These are phyloP conservation scores for Amphiprion ocellaris DNA, from an alignment of 2,113 vertebrate genomes.

Conservation along the genomic window DNA sequence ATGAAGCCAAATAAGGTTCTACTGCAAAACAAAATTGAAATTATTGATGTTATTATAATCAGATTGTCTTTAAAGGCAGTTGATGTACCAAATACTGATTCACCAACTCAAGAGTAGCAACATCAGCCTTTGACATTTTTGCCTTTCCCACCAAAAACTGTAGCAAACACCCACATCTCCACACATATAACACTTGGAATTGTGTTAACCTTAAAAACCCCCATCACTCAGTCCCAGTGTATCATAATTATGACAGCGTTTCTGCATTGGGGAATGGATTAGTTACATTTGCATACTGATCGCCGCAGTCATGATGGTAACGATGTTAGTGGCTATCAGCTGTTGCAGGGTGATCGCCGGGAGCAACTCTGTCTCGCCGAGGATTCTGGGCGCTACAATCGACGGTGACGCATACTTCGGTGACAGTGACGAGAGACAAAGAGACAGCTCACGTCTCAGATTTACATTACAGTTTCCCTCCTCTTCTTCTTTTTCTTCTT, in stretches of 20 bases:
- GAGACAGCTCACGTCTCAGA: constrained; percentile 47
- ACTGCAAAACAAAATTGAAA: no score
- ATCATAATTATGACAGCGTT: constrained; percentile 41
- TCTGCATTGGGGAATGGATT: constrained; percentile 35
- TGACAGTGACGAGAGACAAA: constrained; percentile 55
- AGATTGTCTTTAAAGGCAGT: neutral
- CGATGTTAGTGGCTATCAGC: constrained; percentile 49
- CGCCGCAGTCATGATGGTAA: constrained; percentile 40
- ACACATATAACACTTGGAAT: neutral
- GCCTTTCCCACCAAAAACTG: neutral
- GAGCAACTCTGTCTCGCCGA: constrained; percentile 3
- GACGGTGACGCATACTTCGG: constrained; percentile 1
- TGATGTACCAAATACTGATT: neutral
- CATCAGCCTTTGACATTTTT: constrained; percentile 1
- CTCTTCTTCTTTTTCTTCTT: constrained; percentile 12
- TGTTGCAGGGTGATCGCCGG: constrained; percentile 7
- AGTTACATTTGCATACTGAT: constrained; percentile 50
- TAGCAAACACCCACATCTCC: neutral
- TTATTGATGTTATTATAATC: no score
- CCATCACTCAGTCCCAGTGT: constrained; percentile 6
- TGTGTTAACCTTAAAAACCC: constrained; percentile 26
- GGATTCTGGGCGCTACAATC: constrained; percentile 5
- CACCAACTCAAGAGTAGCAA: neutral
- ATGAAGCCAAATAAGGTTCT: no score
- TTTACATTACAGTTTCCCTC: constrained; percentile 35